Base-by-base conservation (phyloP, 2,888 invertebrate species). In the Spialia ferax region DNA sequence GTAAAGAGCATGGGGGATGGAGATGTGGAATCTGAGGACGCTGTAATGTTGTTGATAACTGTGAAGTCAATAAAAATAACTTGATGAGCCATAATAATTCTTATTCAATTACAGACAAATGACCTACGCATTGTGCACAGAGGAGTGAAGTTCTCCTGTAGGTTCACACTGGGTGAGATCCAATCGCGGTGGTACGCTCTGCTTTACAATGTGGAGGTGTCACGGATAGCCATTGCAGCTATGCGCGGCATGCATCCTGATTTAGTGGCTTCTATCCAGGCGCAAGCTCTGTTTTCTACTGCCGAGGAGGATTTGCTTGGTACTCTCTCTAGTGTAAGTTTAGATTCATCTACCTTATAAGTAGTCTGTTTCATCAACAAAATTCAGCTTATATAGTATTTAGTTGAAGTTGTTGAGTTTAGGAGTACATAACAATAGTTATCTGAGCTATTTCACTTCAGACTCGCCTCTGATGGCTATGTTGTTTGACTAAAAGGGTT, bases 121-220 rank as follows among this genome's bases (percentile, higher is more conserved):
- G 97, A 97, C 80, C 86, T 97, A 68, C 94, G 96, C 50, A 96
- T 96, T 81, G 97, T 99, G 0, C 98, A 99, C 84, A 95, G 98
- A 71, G 98, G 98, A 5, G 96, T 98, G 0, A 99, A 98, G 82
- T 99, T 99, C 91, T 98, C 99, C 0, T 99, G 99, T 81, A 96
- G 98, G 69, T 99, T 99, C 85, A 98, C 98, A 0, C 93, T 98
- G 23, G 97, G 97, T 79, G 99, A 99, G 84, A 95, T 99, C 63
- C 98, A 99, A 81, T 97, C 98, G 65, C 95, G 99, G 60, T 99
- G 99, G 99, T 99, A 98, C 87, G 97, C 98, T 0, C 87, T 99
- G 65, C 94, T 99, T 22, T 99, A 99, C 86, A 99, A 99, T 88
- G 97, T 98, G n/a, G 96, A 97, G 55, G 96, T 99, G 57, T 99